Base-by-base conservation (phyloP, 2,797 vertebrate species). In the Urosaurus nigricauda region DNA sequence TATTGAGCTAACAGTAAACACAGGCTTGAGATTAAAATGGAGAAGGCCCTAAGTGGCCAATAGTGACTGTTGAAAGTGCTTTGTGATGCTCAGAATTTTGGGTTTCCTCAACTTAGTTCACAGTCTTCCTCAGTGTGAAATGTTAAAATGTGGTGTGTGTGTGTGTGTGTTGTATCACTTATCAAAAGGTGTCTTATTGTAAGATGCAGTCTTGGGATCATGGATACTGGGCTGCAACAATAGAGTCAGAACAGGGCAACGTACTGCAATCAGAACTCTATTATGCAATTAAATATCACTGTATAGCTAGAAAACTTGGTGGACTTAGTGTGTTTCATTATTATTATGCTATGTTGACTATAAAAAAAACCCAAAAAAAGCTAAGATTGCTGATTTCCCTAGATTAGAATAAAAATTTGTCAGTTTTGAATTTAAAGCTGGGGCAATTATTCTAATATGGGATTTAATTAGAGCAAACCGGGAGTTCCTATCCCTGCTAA, bases 301-400 rank as follows among this genome's bases (percentile, higher is more conserved):
- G 1, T 88, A 79, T 86, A 29, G 9, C 89, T 87, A 78, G 65
- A 94, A 93, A 87, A 77, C 89, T 87, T 87, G 70, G 87, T 91
- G 81, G 89, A 78, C 84, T 85, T 70, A 90, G 21, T 75, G 68
- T 83, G 2, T 53, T 77, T 71, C 65, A 60, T 90, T 79, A 89
- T 85, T 79, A 32, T 94, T 92, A 32, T 82, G 1, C 81, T 53
- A 35, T 58, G 85, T 83, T 87, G 85, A 63, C 79, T 93, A 86
- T 73, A 93, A 68, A 68, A 78, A 94, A 88, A 92, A n/a, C n/a
- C n/a, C 21, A 63, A 78, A 94, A 87, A 91, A 82, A 92, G 51
- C 88, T 89, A 74, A 87, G 88, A 87, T 87, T 92, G 37, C 73
- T 94, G 92, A 90, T 95, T 96, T 91, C 80, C 87, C 70, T 90